These are phyloP conservation scores for Cataglyphis hispanica DNA, from an alignment of 1,140 invertebrate genomes.

Conservation along the genomic window DNA sequence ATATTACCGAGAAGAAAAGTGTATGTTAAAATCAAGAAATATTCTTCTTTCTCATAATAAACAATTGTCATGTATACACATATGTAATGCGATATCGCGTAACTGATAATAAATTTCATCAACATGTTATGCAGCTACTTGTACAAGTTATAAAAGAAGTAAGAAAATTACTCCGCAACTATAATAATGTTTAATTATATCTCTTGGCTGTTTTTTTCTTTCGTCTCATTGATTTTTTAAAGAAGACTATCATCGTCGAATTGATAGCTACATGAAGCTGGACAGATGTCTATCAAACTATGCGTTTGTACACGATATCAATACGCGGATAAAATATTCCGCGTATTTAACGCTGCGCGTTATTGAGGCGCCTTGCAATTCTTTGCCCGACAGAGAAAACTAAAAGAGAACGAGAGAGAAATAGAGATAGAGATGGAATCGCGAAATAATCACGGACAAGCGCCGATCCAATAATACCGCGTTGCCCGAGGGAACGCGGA, in stretches of 20 bases:
- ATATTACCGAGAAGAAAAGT: constrained; percentile 48
- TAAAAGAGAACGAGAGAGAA: background rate
- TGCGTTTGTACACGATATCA: background rate
- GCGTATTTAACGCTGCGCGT: background rate
- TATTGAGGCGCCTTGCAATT: background rate
- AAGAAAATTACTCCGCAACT: background rate
- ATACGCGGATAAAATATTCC: background rate
- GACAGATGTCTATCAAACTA: background rate
- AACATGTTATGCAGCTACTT: background rate
- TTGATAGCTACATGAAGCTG: background rate
- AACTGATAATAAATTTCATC: background rate
- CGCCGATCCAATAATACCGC: constrained; percentile 62
- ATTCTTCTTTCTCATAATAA: background rate
- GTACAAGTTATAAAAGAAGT: no score
- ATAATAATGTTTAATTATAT: background rate
- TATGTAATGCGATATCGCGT: background rate
- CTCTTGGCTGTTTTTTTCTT: background rate
- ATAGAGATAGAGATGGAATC: background rate
- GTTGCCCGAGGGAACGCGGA: constrained; percentile 32
- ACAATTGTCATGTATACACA: background rate
- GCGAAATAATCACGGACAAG: constrained; percentile 41
- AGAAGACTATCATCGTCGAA: background rate
- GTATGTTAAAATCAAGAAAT: constrained; percentile 37
- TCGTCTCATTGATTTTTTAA: background rate
- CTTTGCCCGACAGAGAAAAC: background rate